Evolutionary conservation across 2,113 vertebrate genomes (phyloP), one percentile per base, ranked within the genome.

Genomic region (Colaptes auratus): DNA sequence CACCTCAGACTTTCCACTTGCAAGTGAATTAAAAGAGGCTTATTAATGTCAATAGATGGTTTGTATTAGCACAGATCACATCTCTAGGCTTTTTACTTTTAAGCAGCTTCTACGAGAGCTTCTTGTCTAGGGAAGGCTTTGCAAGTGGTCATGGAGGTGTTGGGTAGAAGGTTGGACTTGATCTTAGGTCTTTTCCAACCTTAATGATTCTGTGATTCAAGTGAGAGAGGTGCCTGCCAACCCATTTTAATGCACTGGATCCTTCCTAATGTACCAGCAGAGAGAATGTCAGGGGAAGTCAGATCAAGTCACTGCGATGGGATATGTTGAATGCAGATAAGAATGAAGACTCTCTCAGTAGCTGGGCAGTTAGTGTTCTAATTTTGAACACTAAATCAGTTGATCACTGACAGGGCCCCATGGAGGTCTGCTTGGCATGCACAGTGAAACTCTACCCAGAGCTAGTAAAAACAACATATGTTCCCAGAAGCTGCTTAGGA

Each of bases 401-500:
- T 35, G 91, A 77, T 95, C 74, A 7, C 56, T 76, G 93, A 81
- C 75, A 80, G 44, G 48, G 75, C 86, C 74, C 50, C 20, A 15
- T 4, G 4, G 86, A 94, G 72, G 8, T 85, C 42, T 79, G 73
- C 90, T 90, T 95, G 96, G 91, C 92, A 93, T 78, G 77, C n/a
- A 10, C 0, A 81, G 64, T 77, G 89, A 95, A 95, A 96, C 75
- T 88, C 86, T 87, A 96, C 64, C 75, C 93, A 78, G 58, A 89
- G 86, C 69, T 81, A 74, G 84, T 95, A 95, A 93, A 95, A 96
- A 93, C 94, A 96, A 93, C 91, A 92, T 93, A 92, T 96, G 92
- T 92, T 95, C 82, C 79, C 91, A 89, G 95, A 95, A 95, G 94
- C 95, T 96, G 87, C 95, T 96, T 95, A 96, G 92, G 93, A 94